Evolutionary conservation across 2,888 invertebrate species (phyloP).

Genomic region (Serripes groenlandicus): DNA sequence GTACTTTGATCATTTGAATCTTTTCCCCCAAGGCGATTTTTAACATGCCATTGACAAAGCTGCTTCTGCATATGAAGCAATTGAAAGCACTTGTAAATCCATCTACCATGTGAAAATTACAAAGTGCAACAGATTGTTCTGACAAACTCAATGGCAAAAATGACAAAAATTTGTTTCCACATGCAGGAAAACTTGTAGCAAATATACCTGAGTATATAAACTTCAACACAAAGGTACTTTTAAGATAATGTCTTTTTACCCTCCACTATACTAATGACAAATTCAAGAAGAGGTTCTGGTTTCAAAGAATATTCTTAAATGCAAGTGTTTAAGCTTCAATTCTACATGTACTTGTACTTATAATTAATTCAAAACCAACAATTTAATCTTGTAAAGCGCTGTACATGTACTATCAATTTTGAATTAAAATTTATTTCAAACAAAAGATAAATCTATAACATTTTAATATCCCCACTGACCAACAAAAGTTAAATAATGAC

Average conservation of each 20-base stretch:
- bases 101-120: slow-evolving; percentile 21
- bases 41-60: slow-evolving; percentile 1
- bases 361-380: too few relatives aligned
- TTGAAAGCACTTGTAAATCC: slow-evolving; percentile 29
- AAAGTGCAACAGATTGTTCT: slow-evolving; percentile 24
- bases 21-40: slow-evolving; percentile 6
- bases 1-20: slow-evolving; percentile 23
- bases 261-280: too few relatives aligned
- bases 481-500: too few relatives aligned
- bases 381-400: too few relatives aligned
- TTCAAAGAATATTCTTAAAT: too few relatives aligned
- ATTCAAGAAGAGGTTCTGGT: too few relatives aligned
- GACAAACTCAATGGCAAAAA: slow-evolving; percentile 25
- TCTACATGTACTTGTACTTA: too few relatives aligned
- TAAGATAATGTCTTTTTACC: not conserved
- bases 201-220: slow-evolving; percentile 17
- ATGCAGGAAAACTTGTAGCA: slow-evolving; percentile 15
- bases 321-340: too few relatives aligned
- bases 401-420: too few relatives aligned
- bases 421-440: too few relatives aligned
- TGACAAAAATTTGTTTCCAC: slow-evolving; percentile 34
- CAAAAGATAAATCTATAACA: too few relatives aligned
- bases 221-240: slow-evolving; percentile 6
- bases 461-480: too few relatives aligned
- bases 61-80: slow-evolving; percentile 1